Evolutionary conservation across 2,113 vertebrate species (phyloP).

Genomic region (Stictonetta naevosa): DNA sequence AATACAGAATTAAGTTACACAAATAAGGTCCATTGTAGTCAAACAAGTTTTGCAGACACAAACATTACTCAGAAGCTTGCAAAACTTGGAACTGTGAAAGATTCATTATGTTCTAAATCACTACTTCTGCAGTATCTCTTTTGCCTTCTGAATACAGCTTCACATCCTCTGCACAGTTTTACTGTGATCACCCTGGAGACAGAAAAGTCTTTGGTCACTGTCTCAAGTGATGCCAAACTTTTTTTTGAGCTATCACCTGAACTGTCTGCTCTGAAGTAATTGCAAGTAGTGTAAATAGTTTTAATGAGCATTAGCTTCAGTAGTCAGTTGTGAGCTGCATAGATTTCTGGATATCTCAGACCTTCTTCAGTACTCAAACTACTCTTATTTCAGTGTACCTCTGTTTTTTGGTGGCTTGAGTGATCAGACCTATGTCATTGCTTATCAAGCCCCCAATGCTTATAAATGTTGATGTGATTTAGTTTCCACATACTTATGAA

Average conservation of each 20-base stretch:
- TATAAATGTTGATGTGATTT: neutral
- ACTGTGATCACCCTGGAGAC: neutral
- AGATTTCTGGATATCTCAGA: neutral
- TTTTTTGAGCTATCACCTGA: neutral
- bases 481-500: neutral
- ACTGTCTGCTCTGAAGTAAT: neutral
- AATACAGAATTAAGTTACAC: conserved; percentile 13
- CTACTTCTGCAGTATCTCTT: neutral
- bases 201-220: neutral
- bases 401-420: neutral
- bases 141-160: neutral
- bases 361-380: neutral
- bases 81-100: neutral
- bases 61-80: conserved; percentile 1
- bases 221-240: neutral
- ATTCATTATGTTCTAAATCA: neutral
- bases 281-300: neutral
- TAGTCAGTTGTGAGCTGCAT: neutral
- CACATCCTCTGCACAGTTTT: neutral
- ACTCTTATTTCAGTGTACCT: neutral
- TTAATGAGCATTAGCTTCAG: neutral
- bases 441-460: neutral
- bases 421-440: neutral
- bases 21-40: neutral
- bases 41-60: conserved; percentile 35